Evolutionary conservation across 2,888 invertebrate genomes (phyloP).

Genomic region (Limnephilus lunatus): DNA sequence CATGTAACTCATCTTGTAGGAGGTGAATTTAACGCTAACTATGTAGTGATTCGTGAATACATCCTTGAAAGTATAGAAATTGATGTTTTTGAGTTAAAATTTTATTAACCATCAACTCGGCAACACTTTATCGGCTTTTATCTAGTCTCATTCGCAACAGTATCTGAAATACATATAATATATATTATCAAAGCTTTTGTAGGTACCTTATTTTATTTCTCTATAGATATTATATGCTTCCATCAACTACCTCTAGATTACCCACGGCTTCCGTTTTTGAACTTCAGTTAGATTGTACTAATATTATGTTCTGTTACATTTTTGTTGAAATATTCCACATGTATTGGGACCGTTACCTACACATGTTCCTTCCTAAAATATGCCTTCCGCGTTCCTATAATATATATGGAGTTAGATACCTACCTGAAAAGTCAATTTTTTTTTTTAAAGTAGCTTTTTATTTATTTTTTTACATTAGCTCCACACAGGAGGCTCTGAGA

Average conservation of each 20-base stretch:
- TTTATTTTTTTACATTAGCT: no score
- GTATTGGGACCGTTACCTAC: background rate
- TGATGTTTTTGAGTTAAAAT: no score
- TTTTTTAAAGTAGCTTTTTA: background rate
- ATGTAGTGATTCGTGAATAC: no score
- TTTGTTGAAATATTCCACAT: background rate
- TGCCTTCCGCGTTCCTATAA: no score
- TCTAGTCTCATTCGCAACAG: no score
- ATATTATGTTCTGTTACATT: background rate
- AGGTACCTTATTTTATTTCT: background rate
- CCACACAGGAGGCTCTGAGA: no score
- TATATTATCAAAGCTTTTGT: background rate
- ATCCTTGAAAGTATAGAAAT: no score
- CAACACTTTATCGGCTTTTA: no score
- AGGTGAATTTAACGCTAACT: no score
- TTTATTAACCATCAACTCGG: no score
- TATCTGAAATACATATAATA: no score
- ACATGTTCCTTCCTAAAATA: background rate
- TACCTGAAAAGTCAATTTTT: background rate
- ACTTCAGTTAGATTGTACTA: background rate
- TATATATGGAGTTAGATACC: background rate
- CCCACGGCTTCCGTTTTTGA: no score
- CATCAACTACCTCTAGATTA: background rate
- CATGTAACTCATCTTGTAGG: background rate
- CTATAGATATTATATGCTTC: background rate